phyloP scores from a whole-genome alignment of 2,113 vertebrate species.

The Charina bottae region DNA sequence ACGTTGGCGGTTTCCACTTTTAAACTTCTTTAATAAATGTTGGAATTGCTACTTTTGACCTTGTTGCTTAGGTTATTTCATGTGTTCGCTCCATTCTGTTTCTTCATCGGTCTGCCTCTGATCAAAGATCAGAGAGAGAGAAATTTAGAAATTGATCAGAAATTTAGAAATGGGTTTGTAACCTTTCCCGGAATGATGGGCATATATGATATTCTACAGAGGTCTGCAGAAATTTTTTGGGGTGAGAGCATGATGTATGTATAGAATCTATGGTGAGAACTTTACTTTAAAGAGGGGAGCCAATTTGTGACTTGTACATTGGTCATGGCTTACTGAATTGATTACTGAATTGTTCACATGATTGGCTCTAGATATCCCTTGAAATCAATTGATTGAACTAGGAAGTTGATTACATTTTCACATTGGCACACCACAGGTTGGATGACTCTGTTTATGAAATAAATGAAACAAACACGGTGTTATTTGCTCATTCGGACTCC shows the following conservation, averaged over 20 bases:
- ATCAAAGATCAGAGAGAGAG: too few species aligned
- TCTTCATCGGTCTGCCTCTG: too few species aligned
- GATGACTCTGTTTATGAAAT: neutral
- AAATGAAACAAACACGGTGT: neutral
- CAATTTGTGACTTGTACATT: neutral
- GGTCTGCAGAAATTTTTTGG: neutral
- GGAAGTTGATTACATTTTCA: neutral
- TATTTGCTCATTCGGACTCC: neutral
- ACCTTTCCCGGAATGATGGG: neutral
- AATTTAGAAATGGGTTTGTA: neutral
- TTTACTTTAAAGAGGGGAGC: neutral
- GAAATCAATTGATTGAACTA: neutral
- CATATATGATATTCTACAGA: neutral
- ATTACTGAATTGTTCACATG: neutral
- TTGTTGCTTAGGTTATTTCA: too few species aligned
- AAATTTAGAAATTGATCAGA: too few species aligned
- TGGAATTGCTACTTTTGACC: too few species aligned
- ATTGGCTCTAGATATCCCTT: neutral
- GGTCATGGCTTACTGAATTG: neutral
- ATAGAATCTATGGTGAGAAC: neutral
- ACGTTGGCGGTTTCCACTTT: too few species aligned
- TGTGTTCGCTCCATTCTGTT: too few species aligned
- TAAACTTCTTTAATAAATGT: too few species aligned
- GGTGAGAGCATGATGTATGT: too few species aligned
- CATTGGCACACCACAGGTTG: neutral